Conservation (phyloP, 2,113 vertebrate species). For the Cephalopholis sonnerati region DNA sequence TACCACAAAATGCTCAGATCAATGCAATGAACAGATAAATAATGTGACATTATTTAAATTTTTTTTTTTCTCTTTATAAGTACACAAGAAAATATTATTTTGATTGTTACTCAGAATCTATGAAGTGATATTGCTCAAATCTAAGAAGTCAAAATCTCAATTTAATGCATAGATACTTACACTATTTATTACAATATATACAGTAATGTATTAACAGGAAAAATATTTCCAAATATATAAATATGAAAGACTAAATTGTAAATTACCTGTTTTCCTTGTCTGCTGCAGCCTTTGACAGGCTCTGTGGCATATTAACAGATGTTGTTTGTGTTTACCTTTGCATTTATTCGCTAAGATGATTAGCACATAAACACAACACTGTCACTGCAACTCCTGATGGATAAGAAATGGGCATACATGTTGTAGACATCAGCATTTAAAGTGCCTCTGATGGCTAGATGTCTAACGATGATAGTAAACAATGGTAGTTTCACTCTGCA, state of each 20-base stretch:
- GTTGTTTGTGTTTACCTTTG: conserved; percentile 5
- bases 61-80: no score
- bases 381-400: neutral
- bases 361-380: neutral
- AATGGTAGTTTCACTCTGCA: conserved; percentile 25
- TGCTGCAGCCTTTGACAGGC: neutral
- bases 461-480: conserved; percentile 14
- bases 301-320: neutral
- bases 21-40: neutral
- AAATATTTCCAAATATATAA: neutral
- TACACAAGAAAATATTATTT: neutral
- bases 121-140: neutral
- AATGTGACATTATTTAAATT: neutral
- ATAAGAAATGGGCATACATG: neutral
- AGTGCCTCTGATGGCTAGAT: neutral
- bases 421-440: neutral
- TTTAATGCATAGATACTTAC: neutral
- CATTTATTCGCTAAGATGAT: neutral
- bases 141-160: neutral
- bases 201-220: neutral
- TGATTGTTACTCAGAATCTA: neutral
- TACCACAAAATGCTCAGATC: no score
- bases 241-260: no score
- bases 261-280: neutral
- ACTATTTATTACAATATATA: no score